Base-by-base conservation (phyloP, 2,888 invertebrate species). In the Dromius quadrimaculatus region DNA sequence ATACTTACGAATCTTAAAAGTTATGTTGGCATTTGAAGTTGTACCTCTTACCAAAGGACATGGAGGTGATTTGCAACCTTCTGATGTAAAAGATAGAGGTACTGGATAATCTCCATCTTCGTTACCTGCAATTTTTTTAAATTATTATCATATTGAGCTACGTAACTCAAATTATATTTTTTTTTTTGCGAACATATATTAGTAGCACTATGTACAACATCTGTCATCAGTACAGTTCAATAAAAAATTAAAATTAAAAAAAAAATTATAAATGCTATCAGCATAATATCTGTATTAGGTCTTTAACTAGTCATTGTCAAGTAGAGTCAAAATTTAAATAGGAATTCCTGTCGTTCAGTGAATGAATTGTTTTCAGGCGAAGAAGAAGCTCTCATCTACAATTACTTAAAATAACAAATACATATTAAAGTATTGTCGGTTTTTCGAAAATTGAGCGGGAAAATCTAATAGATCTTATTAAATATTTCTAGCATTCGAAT, bases 1-100 rank as follows among this genome's bases (percentile, higher is more conserved):
- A 62, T 62, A 62, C 62, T 62, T 23, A 62, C 62, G 62, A 11
- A 62, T 22, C 23, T 20, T 38, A 6, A 62, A 41, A 1, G 62
- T 41, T 9, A 62, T 23, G 13, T 62, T 41, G 6, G 23, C 62
- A 41, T 41, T 41, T 6, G 62, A 15, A 0, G 11, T 11, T n/a
- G 62, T 41, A 13, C 62, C 62, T 62, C 11, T 38, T 2, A 23
- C 22, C 2, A 62, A 13, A 9, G 62, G 41, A 23, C 62, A 62
- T 1, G 62, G 62, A 2, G 15, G 15, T 11, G n/a, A 6, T 11
- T 15, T 23, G 13, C 62, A 62, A 22, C 62, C 62, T 11, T 23
- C 15, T 13, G 41, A 22, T 1, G 4, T 13, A 22, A 62, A 62
- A 23, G 2, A 9, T 2, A 62, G 11, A 23, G 38, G 11, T 8